phyloP scores from a whole-genome alignment of 1,140 invertebrate species.

The Leptinotarsa undecemlineata region DNA sequence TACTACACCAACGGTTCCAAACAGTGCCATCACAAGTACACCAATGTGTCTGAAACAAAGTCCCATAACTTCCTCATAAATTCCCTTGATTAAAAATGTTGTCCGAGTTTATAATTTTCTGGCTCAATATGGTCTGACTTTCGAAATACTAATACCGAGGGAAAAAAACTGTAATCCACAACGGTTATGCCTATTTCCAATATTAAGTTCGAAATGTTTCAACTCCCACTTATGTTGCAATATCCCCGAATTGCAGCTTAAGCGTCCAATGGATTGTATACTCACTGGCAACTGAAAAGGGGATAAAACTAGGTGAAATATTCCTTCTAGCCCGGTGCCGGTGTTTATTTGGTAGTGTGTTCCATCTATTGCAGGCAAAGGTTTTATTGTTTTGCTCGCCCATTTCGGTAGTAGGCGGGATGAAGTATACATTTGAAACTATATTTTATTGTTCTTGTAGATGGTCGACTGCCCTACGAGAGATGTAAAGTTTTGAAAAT shows the following conservation, averaged over 20 bases:
- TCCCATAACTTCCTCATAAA: too few species aligned
- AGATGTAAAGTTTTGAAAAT: too few species aligned
- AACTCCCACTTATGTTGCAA: not conserved
- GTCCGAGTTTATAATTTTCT: too few species aligned
- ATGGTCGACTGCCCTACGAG: too few species aligned
- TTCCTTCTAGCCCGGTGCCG: conserved; percentile 19
- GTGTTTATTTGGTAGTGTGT: conserved; percentile 25
- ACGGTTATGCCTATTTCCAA: not conserved
- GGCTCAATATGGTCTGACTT: too few species aligned
- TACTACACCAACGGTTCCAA: too few species aligned
- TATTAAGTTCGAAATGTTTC: not conserved
- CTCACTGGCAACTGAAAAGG: not conserved
- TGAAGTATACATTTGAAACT: conserved; percentile 19
- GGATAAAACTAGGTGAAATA: conserved; percentile 19
- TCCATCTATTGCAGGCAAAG: conserved; percentile 27
- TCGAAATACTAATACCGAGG: too few species aligned
- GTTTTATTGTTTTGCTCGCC: conserved; percentile 20
- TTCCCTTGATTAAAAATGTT: too few species aligned
- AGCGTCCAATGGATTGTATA: conserved; percentile 13
- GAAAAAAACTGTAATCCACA: not conserved
- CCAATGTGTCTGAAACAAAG: too few species aligned
- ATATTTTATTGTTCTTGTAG: conserved; percentile 21
- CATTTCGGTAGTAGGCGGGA: conserved; percentile 9
- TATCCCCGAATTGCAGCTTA: conserved; percentile 4
- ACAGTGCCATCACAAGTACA: too few species aligned